Conservation (phyloP, 2,888 invertebrate species). For the Cataglyphis albicans region DNA sequence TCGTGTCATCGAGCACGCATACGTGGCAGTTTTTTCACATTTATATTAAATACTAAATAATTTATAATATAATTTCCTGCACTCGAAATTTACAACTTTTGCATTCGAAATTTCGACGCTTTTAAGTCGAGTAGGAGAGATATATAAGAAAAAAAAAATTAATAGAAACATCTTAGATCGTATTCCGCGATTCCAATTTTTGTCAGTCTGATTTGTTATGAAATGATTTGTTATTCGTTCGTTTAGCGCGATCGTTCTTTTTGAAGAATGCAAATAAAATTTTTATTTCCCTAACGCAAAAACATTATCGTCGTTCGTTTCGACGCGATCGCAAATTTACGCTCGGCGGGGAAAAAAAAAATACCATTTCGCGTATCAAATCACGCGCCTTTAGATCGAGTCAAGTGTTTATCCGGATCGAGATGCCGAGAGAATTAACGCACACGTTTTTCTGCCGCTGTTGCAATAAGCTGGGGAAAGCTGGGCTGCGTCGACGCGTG, state of each 20-base stretch:
- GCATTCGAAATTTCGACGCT: neutral
- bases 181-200: slow-evolving; percentile 4
- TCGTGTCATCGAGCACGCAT: neutral
- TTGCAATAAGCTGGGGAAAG: neutral
- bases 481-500: neutral
- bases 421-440: neutral
- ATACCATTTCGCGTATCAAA: neutral
- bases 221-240: neutral
- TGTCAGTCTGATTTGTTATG: neutral
- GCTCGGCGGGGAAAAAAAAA: neutral
- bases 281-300: slow-evolving; percentile 18
- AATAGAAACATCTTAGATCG: neutral
- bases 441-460: neutral
- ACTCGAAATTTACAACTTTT: slow-evolving; percentile 3
- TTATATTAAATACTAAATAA: neutral
- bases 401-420: neutral
- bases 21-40: neutral
- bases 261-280: neutral
- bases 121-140: neutral
- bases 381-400: neutral
- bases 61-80: neutral
- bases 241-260: neutral
- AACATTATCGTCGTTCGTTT: neutral
- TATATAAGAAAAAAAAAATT: neutral
- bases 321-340: slow-evolving; percentile 23